Conservation (phyloP, 2,113 vertebrate species). For the Podocnemis expansa region DNA sequence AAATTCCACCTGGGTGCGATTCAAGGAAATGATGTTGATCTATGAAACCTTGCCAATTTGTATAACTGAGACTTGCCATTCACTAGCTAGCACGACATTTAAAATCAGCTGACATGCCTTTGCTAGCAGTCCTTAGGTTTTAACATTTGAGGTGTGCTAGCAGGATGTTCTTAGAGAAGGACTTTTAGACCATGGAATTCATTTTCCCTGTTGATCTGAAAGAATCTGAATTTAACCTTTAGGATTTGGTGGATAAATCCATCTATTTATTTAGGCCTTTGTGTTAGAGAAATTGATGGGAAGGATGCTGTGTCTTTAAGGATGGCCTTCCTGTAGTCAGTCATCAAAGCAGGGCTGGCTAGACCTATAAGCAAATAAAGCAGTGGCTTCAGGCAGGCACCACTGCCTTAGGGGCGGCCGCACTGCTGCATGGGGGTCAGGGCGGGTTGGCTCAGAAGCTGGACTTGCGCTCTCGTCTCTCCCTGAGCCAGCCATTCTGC, state of each 20-base stretch:
- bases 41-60: background rate
- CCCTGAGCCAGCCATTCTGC: no score
- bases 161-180: background rate
- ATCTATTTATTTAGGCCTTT: background rate
- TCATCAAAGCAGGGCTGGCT: no score
- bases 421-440: no score
- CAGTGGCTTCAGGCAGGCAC: no score
- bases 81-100: background rate
- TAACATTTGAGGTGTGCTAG: background rate
- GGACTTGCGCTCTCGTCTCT: no score
- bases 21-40: background rate
- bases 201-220: background rate
- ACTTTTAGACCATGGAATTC: background rate
- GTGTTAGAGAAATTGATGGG: background rate
- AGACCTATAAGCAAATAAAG: no score
- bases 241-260: background rate
- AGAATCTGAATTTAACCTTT: background rate
- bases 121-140: background rate
- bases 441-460: no score
- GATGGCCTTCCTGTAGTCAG: background rate
- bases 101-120: background rate
- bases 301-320: background rate
- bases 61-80: background rate
- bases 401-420: no score
- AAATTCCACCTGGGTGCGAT: background rate